These are phyloP conservation scores for Pollenia griseotomentosa DNA, from an alignment of 2,888 invertebrate species.

Conservation along the genomic window DNA sequence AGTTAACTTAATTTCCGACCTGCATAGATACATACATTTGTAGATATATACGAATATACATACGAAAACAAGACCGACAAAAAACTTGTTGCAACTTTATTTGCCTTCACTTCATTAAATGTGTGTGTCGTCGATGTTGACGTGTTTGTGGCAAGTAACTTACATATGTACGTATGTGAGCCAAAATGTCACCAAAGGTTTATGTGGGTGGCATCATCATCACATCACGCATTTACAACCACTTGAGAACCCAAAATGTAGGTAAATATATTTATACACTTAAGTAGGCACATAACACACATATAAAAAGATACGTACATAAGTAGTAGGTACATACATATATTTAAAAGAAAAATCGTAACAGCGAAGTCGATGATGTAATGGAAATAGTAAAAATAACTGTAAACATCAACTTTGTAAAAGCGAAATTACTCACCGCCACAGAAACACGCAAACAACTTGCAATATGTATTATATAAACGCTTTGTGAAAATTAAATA, in stretches of 20 bases:
- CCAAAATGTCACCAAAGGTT: too few species aligned
- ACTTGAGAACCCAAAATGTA: background rate
- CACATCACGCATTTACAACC: background rate
- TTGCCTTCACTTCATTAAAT: slow-evolving; percentile 12
- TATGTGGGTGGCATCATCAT: slow-evolving; percentile 3
- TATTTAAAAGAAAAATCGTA: background rate
- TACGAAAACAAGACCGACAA: background rate
- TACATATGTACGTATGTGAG: background rate
- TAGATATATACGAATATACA: too few species aligned
- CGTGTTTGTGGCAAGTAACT: background rate
- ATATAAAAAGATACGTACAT: background rate
- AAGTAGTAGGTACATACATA: background rate
- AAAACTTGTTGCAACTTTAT: slow-evolving; percentile 65
- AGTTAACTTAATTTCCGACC: too few species aligned
- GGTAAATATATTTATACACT: background rate
- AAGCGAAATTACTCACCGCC: slow-evolving; percentile 8
- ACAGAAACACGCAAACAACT: background rate
- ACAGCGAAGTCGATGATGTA: slow-evolving; percentile 53
- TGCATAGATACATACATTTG: too few species aligned
- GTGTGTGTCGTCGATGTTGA: slow-evolving; percentile 16
- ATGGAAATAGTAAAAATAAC: slow-evolving; percentile 53
- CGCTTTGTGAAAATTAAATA: too few species aligned
- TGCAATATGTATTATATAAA: background rate
- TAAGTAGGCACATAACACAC: too few species aligned
- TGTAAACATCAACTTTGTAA: slow-evolving; percentile 9